These are phyloP conservation scores for Callithrix jacchus DNA, from an alignment of 2,113 vertebrate species.

Conservation along the genomic window DNA sequence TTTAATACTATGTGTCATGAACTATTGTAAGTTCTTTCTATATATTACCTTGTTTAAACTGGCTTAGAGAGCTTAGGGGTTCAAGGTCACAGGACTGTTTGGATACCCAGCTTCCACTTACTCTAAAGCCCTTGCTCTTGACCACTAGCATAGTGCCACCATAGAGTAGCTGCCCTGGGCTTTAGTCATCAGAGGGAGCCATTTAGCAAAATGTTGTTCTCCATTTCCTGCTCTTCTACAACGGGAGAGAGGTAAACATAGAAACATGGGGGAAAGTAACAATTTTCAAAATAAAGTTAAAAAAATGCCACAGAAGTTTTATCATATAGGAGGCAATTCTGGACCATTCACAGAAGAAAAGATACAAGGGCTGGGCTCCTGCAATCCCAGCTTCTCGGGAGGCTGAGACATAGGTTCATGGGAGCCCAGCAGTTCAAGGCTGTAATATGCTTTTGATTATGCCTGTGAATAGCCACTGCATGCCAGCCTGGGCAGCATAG, in stretches of 20 bases:
- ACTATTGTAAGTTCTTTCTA: neutral
- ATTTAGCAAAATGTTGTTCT: neutral
- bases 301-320: neutral
- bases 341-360: neutral
- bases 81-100: neutral
- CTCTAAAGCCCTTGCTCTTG: neutral
- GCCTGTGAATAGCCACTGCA: neutral
- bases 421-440: neutral
- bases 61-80: neutral
- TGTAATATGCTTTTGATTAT: neutral
- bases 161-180: neutral
- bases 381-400: neutral
- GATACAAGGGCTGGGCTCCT: neutral
- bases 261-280: neutral
- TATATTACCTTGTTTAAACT: neutral
- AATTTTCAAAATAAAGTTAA: neutral
- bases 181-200: neutral
- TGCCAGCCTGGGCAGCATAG: neutral
- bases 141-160: too few relatives aligned
- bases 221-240: neutral
- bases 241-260: neutral
- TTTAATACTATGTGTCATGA: neutral
- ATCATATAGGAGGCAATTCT: neutral
- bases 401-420: neutral
- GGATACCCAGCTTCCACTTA: neutral